phyloP scores from a whole-genome alignment of 2,113 vertebrate species.

The Xiphophorus hellerii region DNA sequence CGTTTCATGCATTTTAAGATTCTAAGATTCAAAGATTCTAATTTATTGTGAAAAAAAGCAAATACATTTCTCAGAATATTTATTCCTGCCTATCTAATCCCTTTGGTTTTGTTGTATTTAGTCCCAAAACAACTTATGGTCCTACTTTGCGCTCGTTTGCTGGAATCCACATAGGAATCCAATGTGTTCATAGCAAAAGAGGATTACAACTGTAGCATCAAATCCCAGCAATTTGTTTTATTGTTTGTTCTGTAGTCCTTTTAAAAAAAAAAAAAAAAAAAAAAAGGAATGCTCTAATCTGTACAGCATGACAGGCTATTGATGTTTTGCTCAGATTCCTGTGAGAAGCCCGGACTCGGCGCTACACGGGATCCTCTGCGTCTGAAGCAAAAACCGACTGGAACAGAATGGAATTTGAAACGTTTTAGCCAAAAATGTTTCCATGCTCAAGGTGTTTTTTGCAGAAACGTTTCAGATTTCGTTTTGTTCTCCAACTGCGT shows the following conservation, averaged over 20 bases:
- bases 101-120: background rate
- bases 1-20: background rate
- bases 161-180: conserved; percentile 6
- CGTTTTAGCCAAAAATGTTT: conserved; percentile 88
- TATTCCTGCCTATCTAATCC: background rate
- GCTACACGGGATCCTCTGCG: background rate
- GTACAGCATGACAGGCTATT: background rate
- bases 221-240: background rate
- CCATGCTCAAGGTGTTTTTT: conserved; percentile 85
- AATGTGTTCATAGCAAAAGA: conserved; percentile 2
- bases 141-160: background rate
- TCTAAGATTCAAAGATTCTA: background rate
- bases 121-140: background rate
- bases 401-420: conserved; percentile 87
- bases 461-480: conserved; percentile 89
- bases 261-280: background rate
- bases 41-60: background rate
- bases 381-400: conserved; percentile 50
- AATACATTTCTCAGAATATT: background rate
- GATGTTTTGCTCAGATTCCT: background rate
- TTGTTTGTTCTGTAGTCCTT: conserved; percentile 3
- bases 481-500: conserved; percentile 79
- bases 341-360: background rate
- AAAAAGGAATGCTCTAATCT: conserved; percentile 2
- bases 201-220: conserved; percentile 6